Evolutionary conservation across 2,113 vertebrate species (phyloP), one percentile per base, ranked within the genome.

Genomic region (Platanista minor): DNA sequence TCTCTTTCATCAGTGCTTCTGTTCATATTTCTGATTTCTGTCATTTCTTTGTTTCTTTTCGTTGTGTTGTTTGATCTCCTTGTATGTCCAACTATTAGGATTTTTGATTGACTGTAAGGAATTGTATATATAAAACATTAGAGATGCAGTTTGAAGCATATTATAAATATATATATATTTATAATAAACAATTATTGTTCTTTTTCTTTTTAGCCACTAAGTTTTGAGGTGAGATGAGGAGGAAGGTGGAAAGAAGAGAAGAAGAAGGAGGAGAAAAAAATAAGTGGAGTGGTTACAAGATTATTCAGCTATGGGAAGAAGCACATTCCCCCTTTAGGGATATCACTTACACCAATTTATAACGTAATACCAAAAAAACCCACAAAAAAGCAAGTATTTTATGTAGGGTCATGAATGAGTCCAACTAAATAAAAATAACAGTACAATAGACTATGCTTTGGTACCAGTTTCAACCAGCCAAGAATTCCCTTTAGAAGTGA

Each of bases 11-110:
- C 12, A 69, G 14, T 78, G 11, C 49, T 85, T 91, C 33, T 90
- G 14, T 39, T 52, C n/a, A n/a, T 71, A 86, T 80, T 43, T 80
- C n/a, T 91, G 29, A 86, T 80, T 43, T 80, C n/a, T 91, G 29
- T 39, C 69, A n/a, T 90, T 69, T 69, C 61, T 46, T 82, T 74
- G 75, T 21, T 52, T 29, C 25, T n/a, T 62, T n/a, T 33, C 27
- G 15, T 83, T 84, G 54, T 17, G 67, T 77, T 77, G 23, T 75
- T 80, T 84, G 41, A 81, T 87, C 13, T 91, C 27, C 10, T 49
- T 49, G 3, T 59, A 67, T 66, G 6, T 83, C 33, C 62, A 67
- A 12, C 52, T 67, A 75, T 66, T 66, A 57, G 54, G 17, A 57
- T 88, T 88, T 61, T 83, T 41, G 46, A 27, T 77, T 49, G 33